Base-by-base conservation (phyloP, 2,888 invertebrate genomes). In the Lasioglossum oenotherae region DNA sequence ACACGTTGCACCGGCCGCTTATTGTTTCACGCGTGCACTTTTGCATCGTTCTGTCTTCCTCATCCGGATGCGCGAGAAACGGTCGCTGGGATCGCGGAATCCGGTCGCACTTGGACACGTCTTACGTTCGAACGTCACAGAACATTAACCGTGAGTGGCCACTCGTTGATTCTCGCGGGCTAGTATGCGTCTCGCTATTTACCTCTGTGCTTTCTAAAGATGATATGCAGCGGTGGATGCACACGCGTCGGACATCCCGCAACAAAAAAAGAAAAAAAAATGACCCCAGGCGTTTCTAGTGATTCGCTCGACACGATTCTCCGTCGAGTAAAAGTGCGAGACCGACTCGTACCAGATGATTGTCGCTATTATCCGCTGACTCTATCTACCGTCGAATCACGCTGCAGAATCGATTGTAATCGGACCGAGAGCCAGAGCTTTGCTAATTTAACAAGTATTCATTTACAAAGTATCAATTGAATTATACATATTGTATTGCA, bases 101-200 rank as follows among this genome's bases (percentile, higher is more conserved):
- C 88, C 86, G 81, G 80, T 90, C 85, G 84, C 85, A 74, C 80
- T 83, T 84, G 78, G 87, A 85, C 64, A 64, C 60, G 82, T 76
- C 75, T 88, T 84, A 73, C 84, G 73, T 77, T 86, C 80, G 73
- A 78, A 81, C 77, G 84, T 84, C 82, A 80, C 85, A 87, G 82
- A 87, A 85, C 78, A 81, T 90, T 89, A 90, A 89, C 86, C 86
- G 81, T 85, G 83, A 80, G 80, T 72, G 35, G 67, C 86, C 77
- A 78, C 83, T 86, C 78, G 77, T 78, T n/a, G 69, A 69, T 69
- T 23, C 35, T 2, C 69, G 69, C 41, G 67, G 27, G 16, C 12
- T 12, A 57, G 57, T 31, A 31, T 31, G 64, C 60, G 27, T 19
- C 67, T 60, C 41, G 75, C 69, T 81, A 53, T 85, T 85, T 78